Evolutionary conservation across 2,797 vertebrate species (phyloP), one percentile per base, ranked within the genome.

Genomic region (Adrianichthys oophorus): DNA sequence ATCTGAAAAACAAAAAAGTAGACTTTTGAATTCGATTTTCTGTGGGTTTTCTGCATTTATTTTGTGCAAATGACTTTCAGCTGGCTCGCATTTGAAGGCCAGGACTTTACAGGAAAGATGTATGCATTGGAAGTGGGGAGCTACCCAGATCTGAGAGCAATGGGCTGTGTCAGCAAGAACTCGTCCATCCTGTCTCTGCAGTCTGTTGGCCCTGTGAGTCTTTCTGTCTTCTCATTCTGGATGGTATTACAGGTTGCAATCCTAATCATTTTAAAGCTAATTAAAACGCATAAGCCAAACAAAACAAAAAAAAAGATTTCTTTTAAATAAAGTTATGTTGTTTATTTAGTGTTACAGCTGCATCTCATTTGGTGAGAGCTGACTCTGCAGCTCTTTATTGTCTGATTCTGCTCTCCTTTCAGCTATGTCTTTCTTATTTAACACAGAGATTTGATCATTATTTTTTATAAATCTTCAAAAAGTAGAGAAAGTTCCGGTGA

Each of bases 101-200:
- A 87, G 73, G 85, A 94, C 52, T 97, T 95, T 53, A 72, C 87
- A 0, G 93, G 92, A 15, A 94, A 90, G 73, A 94, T 95, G 87
- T 96, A 94, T 1, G 92, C 97, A 46, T 75, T 98, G 55, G 97
- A 98, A 76, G 92, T 93, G 87, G 97, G 96, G 45, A 87, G 74
- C 68, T 98, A 97, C 71, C 90, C 94, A 5, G 89, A 93, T 77
- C 89, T 96, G 62, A 88, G 62, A 16, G 87, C 94, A 0, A 94
- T 98, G 92, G 96, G 96, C 74, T 97, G 92, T 60, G 76, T 78
- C 29, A 41, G 68, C 5, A 52, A 87, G 0, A 77, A 86, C 72
- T 42, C 90, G 41, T 75, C 88, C 66, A 86, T 98, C 68, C 89
- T 85, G 74, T 98, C 96, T 12, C 82, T 97, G 23, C 92, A 66